Base-by-base conservation (phyloP, 2,797 vertebrate genomes). In the Cottoperca gobio region DNA sequence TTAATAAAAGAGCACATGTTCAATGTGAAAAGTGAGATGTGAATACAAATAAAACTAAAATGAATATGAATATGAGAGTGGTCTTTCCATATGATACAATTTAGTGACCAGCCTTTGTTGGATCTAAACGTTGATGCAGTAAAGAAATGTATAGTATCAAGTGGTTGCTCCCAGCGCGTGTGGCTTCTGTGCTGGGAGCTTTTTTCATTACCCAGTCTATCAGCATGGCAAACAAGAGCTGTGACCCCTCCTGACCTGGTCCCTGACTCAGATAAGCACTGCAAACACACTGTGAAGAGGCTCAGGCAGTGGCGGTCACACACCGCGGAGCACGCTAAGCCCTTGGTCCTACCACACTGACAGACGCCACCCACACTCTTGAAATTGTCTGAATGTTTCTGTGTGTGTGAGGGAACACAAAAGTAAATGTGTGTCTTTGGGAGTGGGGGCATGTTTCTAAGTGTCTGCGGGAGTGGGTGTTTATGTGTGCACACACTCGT, bases 141-240 rank as follows among this genome's bases (percentile, higher is more conserved):
- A 1, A 19, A 69, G 59, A 59, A 70, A 78, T 66, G 46, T 78
- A 66, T 8, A 37, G 68, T 19, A 74, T 52, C 49, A 35, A 9
- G 70, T 66, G 69, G 67, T 74, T 77, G 67, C 39, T 66, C 33
- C 17, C 8, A 17, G 70, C 8, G 6, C 13, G 65, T 45, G 82
- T 54, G 54, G 73, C 86, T 75, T 65, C 84, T 83, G 81, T 60
- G 70, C 59, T 39, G 28, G 57, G 58, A 65, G 78, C 49, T 73
- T 83, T 85, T 86, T 83, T 84, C 86, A 87, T 92, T 88, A 91
- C 63, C 50, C 76, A 78, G 83, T 89, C 91, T 85, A 91, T 93
- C 91, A 89, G 86, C 82, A 77, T 82, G 83, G 87, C 67, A 89
- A 90, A 93, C 89, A 86, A 69, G 65, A 85, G 85, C 78, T 0